Base-by-base conservation (phyloP, 2,888 invertebrate species). In the Athetis lepigone region DNA sequence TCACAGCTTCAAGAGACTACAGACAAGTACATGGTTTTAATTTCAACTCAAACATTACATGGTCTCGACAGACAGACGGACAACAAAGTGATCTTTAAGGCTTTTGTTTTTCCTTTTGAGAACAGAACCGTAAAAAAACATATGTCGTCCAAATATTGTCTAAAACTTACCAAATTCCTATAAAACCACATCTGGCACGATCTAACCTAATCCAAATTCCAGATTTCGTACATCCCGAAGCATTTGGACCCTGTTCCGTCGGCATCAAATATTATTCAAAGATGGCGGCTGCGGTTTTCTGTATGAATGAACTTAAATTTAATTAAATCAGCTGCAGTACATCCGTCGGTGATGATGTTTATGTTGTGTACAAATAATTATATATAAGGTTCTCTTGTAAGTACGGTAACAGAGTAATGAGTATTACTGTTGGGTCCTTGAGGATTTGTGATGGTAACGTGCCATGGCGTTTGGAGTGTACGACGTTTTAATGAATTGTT, bases 221-320 rank as follows among this genome's bases (percentile, higher is more conserved):
- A 49, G 39, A 60, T 57, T 50, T 54, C 23, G 57, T 54, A 29
- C 27, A 23, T 33, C 13, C 16, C 29, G 19, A 6, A 57, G 60
- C 43, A 71, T 57, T 58, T 43, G 25, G 56, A 63, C 58, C 51
- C 9, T 40, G 56, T 61, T 61, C 40, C 50, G 46, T 16, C 47
- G 40, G 62, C 40, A 68, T 75, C 60, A 63, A 75, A 72, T 75
- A 77, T 80, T 79, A 77, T 81, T 73, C 69, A 59, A 74, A 63
- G 72, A 62, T 70, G 63, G 70, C 52, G 40, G 61, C 42, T 50
- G 46, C 80, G 40, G 84, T 83, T 83, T 85, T 83, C 77, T 73
- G 45, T 70, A 54, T 65, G 76, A 72, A 66, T 80, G 77, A 80
- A 77, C 81, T 75, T 76, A 76, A 80, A 68, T 84, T 85, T 84